phyloP scores from a whole-genome alignment of 2,797 vertebrate species.

The Eremophila alpestris region DNA sequence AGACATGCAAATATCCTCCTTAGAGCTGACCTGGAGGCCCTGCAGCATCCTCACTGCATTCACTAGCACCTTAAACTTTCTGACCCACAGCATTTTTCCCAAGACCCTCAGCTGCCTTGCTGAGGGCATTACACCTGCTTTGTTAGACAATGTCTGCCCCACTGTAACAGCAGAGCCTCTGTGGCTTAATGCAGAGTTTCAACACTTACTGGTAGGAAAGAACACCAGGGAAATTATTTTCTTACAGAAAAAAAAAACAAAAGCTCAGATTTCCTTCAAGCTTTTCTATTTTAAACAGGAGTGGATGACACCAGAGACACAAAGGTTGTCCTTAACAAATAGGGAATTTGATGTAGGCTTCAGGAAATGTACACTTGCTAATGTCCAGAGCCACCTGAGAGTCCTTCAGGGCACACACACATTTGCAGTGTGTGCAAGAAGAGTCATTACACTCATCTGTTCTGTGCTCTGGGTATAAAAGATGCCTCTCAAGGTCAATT shows the following conservation, averaged over 20 bases:
- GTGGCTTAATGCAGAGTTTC: background rate
- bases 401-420: background rate
- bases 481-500: constrained; percentile 12
- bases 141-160: background rate
- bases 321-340: background rate
- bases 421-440: background rate
- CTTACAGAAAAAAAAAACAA: background rate
- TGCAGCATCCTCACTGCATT: background rate
- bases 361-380: background rate
- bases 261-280: background rate
- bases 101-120: background rate
- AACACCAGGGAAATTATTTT: background rate
- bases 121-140: background rate
- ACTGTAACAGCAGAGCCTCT: background rate
- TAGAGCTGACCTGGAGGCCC: background rate
- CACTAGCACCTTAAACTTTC: background rate
- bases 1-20: background rate
- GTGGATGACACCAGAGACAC: background rate
- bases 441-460: background rate
- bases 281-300: background rate
- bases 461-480: background rate
- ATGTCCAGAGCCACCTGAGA: background rate
- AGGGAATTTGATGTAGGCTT: background rate
- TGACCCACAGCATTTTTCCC: background rate
- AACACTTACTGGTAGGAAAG: background rate